Percentiles rank a stretch among this genome's conserved stretches.
These are phyloP conservation scores for Corvus cornix DNA, from an alignment of 2,113 vertebrate genomes.

Conservation along the genomic window DNA sequence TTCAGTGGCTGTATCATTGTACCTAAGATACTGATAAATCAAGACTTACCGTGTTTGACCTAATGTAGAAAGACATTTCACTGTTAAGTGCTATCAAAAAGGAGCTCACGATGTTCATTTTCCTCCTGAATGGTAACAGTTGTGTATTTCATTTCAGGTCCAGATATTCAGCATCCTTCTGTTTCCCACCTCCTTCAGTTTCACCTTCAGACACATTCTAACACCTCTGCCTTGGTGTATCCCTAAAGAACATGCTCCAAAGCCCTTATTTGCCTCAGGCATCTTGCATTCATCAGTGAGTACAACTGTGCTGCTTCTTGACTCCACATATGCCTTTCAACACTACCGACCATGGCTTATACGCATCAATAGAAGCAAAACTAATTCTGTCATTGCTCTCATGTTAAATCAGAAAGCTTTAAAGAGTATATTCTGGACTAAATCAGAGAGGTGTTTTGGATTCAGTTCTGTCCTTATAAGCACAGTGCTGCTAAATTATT, in stretches of 20 bases:
- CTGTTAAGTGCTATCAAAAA: not conserved
- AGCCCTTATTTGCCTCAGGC: not conserved
- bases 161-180: not conserved
- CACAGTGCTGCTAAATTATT: not conserved
- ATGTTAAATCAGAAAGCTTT: slow-evolving; percentile 20
- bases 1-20: not conserved
- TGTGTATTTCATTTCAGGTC: not conserved
- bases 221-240: not conserved
- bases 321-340: not conserved
- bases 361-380: not conserved
- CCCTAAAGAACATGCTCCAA: not conserved
- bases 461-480: not conserved
- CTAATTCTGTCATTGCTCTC: not conserved
- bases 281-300: not conserved
- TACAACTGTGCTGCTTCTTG: not conserved
- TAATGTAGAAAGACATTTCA: not conserved
- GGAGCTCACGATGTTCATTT: not conserved
- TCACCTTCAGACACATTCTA: not conserved
- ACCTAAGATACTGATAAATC: not conserved
- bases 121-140: not conserved
- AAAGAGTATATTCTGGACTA: not conserved
- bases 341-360: not conserved
- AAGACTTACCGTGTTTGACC: not conserved
- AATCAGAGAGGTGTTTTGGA: not conserved
- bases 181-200: not conserved